A percentile compares a stretch with the other conserved stretches of the same genome.
These are phyloP conservation scores for Drosophila busckii DNA, from an alignment of 1,140 invertebrate species.

Conservation along the genomic window DNA sequence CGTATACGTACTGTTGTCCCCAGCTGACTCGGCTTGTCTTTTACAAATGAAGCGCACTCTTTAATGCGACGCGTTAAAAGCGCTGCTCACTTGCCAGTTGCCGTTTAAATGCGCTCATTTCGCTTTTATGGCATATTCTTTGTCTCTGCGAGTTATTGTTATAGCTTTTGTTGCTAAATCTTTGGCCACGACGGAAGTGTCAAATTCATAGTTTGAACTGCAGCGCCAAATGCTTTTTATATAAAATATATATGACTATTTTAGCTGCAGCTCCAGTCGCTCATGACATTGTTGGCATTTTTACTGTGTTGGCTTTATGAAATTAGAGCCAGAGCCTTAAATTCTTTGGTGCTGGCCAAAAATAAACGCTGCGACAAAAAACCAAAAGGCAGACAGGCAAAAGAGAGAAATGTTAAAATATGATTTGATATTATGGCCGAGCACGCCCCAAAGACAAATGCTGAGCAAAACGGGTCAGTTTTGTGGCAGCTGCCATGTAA, in stretches of 20 bases:
- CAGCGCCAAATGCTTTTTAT: too few species aligned
- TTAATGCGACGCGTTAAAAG: conserved; percentile 26
- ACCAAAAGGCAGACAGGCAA: conserved; percentile 7
- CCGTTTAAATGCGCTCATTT: not conserved
- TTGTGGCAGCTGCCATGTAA: conserved; percentile 52
- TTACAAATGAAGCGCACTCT: conserved; percentile 35
- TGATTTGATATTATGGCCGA: conserved; percentile 66
- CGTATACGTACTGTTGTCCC: conserved; percentile 29
- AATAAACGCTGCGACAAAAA: not conserved
- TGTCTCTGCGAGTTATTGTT: too few species aligned
- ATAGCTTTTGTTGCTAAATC: too few species aligned
- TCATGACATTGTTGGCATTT: conserved; percentile 34
- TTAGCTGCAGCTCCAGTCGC: too few species aligned
- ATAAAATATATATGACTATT: too few species aligned
- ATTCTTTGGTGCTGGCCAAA: too few species aligned
- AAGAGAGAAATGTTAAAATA: conserved; percentile 52
- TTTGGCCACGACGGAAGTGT: too few species aligned
- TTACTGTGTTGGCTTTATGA: conserved; percentile 68
- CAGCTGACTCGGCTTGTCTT: conserved; percentile 63
- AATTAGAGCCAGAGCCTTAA: too few species aligned
- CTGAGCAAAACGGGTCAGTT: conserved; percentile 31
- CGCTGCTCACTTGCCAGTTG: conserved; percentile 6
- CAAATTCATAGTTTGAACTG: too few species aligned
- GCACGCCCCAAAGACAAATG: conserved; percentile 42
- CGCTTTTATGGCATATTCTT: too few species aligned